These are phyloP conservation scores for Leptinotarsa rubiginosa DNA, from an alignment of 2,888 invertebrate genomes.

Conservation along the genomic window DNA sequence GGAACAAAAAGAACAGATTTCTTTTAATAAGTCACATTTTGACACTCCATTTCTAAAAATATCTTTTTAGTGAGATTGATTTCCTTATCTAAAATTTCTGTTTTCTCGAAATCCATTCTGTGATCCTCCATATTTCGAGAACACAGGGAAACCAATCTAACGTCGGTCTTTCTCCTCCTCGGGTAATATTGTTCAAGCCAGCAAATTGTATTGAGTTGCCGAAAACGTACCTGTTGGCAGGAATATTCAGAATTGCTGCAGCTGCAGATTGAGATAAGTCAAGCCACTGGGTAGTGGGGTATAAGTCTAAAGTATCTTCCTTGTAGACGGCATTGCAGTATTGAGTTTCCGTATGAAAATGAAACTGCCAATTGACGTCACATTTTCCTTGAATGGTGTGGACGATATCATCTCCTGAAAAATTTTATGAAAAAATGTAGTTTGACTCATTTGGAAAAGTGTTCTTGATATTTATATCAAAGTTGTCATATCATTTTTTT, in stretches of 20 bases:
- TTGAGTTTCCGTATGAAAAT: slow-evolving; percentile 83
- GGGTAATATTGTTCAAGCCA: background rate
- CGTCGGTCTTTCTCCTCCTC: no score
- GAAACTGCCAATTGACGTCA: slow-evolving; percentile 76
- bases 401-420: slow-evolving; percentile 63
- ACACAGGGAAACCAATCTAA: no score
- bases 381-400: slow-evolving; percentile 71
- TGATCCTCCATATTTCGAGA: no score
- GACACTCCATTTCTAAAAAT: no score
- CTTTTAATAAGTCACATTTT: no score
- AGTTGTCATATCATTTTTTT: no score
- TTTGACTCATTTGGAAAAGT: background rate
- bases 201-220: background rate
- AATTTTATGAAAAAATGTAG: background rate
- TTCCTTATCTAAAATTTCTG: no score
- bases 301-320: slow-evolving; percentile 77
- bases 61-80: no score
- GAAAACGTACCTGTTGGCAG: slow-evolving; percentile 70
- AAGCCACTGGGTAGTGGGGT: slow-evolving; percentile 75
- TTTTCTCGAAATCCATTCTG: no score
- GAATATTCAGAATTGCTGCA: slow-evolving; percentile 68
- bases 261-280: slow-evolving; percentile 70
- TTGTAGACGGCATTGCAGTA: slow-evolving; percentile 73
- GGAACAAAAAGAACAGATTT: no score
- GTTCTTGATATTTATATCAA: background rate